These are phyloP conservation scores for Thalassaphorura encarpata DNA, from an alignment of 1,140 invertebrate genomes.

Conservation along the genomic window DNA sequence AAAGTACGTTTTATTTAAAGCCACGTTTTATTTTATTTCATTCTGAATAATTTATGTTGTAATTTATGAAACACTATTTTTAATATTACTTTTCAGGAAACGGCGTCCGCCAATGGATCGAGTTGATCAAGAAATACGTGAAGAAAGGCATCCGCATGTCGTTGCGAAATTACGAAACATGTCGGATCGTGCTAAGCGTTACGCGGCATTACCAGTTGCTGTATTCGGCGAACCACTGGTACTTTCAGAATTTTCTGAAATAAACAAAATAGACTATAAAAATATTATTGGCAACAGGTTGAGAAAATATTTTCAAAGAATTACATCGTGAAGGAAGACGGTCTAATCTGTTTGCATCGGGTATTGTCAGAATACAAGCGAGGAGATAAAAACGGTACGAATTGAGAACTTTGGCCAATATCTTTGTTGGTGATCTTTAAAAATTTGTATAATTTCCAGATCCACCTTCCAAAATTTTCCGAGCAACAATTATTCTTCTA, in stretches of 20 bases:
- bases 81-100: constrained; percentile 16
- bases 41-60: too few relatives aligned
- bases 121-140: constrained; percentile 9
- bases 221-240: constrained; percentile 83
- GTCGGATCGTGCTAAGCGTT: constrained; percentile 71
- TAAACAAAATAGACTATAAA: not conserved
- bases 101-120: constrained; percentile 14
- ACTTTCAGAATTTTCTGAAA: constrained; percentile 32
- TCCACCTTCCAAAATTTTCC: constrained; percentile 34
- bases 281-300: constrained; percentile 48
- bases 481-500: constrained; percentile 34
- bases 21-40: not conserved
- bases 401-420: constrained; percentile 33
- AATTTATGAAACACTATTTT: too few relatives aligned
- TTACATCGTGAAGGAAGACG: constrained; percentile 84
- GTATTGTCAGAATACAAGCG: constrained; percentile 44
- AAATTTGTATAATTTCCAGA: constrained; percentile 23
- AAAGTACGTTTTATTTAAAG: too few relatives aligned
- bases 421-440: constrained; percentile 1
- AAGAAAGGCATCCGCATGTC: constrained; percentile 2
- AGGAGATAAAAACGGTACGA: constrained; percentile 30
- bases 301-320: constrained; percentile 90
- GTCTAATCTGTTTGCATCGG: constrained; percentile 61
- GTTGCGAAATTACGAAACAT: constrained; percentile 26
- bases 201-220: constrained; percentile 76